Evolutionary conservation across 64 coral and sea anemone genomes (phyloP), one percentile per base, ranked within the genome.

Genomic region (Montipora foliosa): DNA sequence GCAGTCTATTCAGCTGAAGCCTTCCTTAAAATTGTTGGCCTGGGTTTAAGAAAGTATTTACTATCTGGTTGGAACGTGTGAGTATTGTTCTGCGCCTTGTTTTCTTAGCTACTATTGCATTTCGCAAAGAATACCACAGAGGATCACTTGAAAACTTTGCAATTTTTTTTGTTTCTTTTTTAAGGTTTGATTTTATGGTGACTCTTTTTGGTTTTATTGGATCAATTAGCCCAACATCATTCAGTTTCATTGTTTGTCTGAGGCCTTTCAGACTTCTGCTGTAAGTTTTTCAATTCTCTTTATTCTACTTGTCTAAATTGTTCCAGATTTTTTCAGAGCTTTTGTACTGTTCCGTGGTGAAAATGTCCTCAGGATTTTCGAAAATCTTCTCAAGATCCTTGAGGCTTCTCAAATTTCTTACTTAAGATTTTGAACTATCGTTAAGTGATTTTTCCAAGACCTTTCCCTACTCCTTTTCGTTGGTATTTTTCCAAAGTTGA

Each of bases 131-230:
- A 4, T 64, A 64, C 14, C 14, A 64, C 61, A 64, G 14, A 64
- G 14, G 0, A 3, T 12, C 61, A 11, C 1, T 14, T 12, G 61
- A 7, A 64, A 0, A 55, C 10, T 55, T 55, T 55, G 9, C 61
- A 64, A 13, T 49, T 46, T 13, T 49, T 37, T 76, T 16, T 19
- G 3, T 47, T 17, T 49, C 49, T 47, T 78, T 22, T 66, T 89
- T 47, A 22, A 98, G 97, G 53, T 98, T 98, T 91, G 97, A 98
- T 77, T 98, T 98, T 21, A 69, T 94, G 29, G 94, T 99, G 53
- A 96, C 94, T 50, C 46, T 99, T 70, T 87, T 96, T 50, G 95
- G 92, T 62, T 82, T 96, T 37, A 60, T 94, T 81, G 97, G 97
- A 53, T 84, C 90, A 20, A 82, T 99, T 20, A 94, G 85, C 17